Percentiles rank a stretch among this genome's conserved stretches.
These are phyloP conservation scores for Zosterops lateralis DNA, from an alignment of 2,113 vertebrate genomes.

Conservation along the genomic window DNA sequence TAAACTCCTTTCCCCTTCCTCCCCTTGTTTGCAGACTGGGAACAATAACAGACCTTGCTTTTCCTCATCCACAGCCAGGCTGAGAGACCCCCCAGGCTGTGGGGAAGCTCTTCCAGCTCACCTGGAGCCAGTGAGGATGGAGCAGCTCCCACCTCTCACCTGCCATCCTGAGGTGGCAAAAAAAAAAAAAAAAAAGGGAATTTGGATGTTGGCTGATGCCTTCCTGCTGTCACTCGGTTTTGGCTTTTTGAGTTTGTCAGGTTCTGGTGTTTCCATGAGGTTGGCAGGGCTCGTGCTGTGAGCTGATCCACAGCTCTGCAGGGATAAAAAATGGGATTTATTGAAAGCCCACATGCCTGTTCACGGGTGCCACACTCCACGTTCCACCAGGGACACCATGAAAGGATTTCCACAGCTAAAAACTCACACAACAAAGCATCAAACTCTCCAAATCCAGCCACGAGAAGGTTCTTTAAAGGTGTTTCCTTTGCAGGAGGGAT, in stretches of 20 bases:
- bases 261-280: neutral
- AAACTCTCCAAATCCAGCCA: neutral
- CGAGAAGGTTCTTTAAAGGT: rapidly evolving
- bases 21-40: neutral
- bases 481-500: neutral
- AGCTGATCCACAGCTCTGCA: neutral
- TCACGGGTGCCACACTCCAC: rapidly evolving
- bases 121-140: rapidly evolving
- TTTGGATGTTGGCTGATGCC: neutral
- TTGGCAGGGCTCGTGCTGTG: neutral
- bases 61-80: rapidly evolving
- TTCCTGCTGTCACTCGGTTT: neutral
- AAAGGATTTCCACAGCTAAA: neutral
- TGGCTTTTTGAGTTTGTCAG: neutral
- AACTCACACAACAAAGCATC: neutral
- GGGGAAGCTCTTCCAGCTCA: neutral
- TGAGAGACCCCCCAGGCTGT: rapidly evolving
- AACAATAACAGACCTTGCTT: neutral
- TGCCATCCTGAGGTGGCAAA: neutral
- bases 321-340: rapidly evolving
- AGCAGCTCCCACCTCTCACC: neutral
- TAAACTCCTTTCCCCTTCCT: neutral
- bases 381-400: neutral
- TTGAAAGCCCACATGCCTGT: neutral
- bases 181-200: neutral